Evolutionary conservation across 2,888 invertebrate species (phyloP), one percentile per base, ranked within the genome.

Genomic region (Hydriomena furcata): DNA sequence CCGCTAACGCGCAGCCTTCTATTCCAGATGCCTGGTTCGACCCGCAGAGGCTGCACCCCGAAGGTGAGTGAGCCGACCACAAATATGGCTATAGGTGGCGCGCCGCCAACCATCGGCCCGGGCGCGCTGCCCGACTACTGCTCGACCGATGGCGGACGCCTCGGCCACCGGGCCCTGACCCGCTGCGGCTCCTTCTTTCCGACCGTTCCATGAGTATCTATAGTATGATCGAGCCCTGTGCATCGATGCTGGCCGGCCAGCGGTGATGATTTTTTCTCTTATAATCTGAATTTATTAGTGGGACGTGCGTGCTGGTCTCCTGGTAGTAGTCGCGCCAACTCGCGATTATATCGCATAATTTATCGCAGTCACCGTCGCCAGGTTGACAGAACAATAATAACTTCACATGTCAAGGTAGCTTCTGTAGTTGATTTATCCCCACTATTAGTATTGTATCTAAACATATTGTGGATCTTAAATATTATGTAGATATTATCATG

Each of bases 21-120:
- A 91, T 95, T 96, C 76, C 95, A 97, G 97, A 96, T 94, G 95
- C 96, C 92, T 97, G 96, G 97, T 96, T 96, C 93, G 95, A 96
- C 89, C 96, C 96, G 79, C 95, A 96, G 91, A 94, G 95, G 91
- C 94, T 97, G 91, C 95, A 97, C 91, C 97, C 97, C 70, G 94
- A 93, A 94, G 96, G 97, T 97, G 94, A 95, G 95, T 92, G 64
- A 62, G 63, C 59, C 64, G 66, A 62, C 76, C 80, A 69, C 71
- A 76, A 71, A 72, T 76, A 75, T 69, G 59, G 57, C 11, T 65
- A n/a, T n/a, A 70, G 65, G 71, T 72, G 78, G 79, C 79, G 73
- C 73, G 77, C 75, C 71, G 78, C 76, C 76, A 74, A 70, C 76
- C 76, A 74, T 70, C 55, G 52, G 53, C 58, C 68, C 70, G 64